Base-by-base conservation (phyloP, 2,888 invertebrate genomes). In the Halictus ligatus region DNA sequence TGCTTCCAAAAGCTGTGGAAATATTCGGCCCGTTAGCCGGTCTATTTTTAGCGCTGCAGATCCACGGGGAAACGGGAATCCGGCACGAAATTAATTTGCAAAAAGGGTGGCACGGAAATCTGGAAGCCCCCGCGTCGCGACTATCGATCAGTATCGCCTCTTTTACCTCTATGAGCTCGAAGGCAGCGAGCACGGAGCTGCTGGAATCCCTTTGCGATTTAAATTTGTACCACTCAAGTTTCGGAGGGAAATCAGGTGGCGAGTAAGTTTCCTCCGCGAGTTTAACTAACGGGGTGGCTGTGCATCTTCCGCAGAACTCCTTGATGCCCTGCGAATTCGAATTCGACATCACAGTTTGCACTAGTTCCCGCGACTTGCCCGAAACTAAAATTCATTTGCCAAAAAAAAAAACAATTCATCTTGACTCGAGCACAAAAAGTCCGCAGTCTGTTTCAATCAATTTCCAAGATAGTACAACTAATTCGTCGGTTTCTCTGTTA, bases 161-260 rank as follows among this genome's bases (percentile, higher is more conserved):
- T 78, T 86, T 91, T 82, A 95, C 95, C 94, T 96, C 96, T 80
- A 96, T 92, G 50, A 96, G 94, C 92, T 96, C 96, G 88, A 96
- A 95, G 40, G 95, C 95, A 6, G 95, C 95, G 64, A 96, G 93
- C 64, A 96, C 92, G 86, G 96, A 95, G 29, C 93, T 96, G 74
- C 92, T 91, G 50, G 91, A 91, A 87, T 95, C 94, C 75, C 93
- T 93, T 75, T 94, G 93, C 72, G 94, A 94, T 82, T 92, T 92
- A 75, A 96, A 92, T 87, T 93, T 93, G 88, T 94, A 91, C 96
- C 96, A 96, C 75, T 92, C 86, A 43, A 96, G 92, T 91, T 94
- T 95, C 29, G 95, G 95, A 54, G 95, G 95, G 89, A 95, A 94
- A 91, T 94, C 92, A 48, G 94, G 93, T 15, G 91, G 89, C 75